A percentile compares a stretch with the other conserved stretches of the same genome.
Conservation (phyloP, 2,113 vertebrate species). For the Pycnonotus jocosus region DNA sequence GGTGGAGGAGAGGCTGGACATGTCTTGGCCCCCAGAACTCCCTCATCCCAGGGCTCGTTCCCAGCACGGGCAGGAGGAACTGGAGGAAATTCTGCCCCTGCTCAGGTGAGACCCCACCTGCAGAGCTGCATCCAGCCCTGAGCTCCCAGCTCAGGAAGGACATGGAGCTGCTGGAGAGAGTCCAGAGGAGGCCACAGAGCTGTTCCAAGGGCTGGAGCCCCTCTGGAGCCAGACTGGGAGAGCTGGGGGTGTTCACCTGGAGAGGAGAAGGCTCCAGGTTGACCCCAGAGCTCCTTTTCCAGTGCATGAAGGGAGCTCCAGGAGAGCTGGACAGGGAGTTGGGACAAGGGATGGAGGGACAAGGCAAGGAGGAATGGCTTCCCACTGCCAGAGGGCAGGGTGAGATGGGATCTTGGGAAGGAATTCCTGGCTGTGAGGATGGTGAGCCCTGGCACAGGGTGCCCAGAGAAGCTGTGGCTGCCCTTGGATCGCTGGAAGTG, state of each 20-base stretch:
- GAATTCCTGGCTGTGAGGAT: accelerated
- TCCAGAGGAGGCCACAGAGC: neutral
- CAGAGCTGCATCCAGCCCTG: neutral
- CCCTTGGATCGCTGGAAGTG: neutral
- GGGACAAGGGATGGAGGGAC: neutral
- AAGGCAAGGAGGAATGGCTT: neutral
- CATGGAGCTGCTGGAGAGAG: neutral
- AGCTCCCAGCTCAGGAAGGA: neutral
- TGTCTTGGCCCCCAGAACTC: neutral
- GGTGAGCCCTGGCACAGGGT: accelerated
- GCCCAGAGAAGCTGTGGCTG: no score
- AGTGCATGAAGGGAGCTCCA: neutral
- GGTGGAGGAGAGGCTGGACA: neutral
- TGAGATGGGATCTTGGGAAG: neutral
- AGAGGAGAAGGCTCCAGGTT: neutral
- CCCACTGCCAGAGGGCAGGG: neutral
- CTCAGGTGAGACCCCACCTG: neutral
- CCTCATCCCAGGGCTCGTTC: neutral
- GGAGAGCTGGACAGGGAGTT: neutral
- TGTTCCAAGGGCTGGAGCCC: neutral
- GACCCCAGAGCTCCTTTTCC: accelerated
- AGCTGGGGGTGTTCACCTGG: neutral
- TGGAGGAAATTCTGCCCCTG: neutral
- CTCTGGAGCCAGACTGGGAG: neutral
- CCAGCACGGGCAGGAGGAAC: neutral